Evolutionary conservation across 2,888 invertebrate species (phyloP), one percentile per base, ranked within the genome.

Genomic region (Mayetiola destructor): DNA sequence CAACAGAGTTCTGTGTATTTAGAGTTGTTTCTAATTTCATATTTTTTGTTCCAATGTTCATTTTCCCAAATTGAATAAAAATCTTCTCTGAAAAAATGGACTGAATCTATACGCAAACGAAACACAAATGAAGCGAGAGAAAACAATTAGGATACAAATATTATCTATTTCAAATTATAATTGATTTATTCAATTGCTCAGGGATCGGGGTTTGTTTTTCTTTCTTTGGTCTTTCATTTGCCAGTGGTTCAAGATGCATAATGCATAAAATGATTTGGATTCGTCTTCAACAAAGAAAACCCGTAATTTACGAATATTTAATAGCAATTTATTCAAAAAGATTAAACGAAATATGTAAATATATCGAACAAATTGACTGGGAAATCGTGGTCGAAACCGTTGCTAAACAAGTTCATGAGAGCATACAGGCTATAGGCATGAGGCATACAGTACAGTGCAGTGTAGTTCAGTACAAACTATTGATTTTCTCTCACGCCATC

Each of bases 401-500:
- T 48, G 27, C 16, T n/a, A 23, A 48, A 48, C 48, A 27, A 48
- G 48, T 48, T 23, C 8, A 40, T 10, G 14, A 48, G 48, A n/a
- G n/a, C n/a, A n/a, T n/a, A n/a, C n/a, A n/a, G n/a, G n/a, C n/a
- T n/a, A n/a, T n/a, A n/a, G n/a, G n/a, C n/a, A n/a, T n/a, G n/a
- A n/a, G n/a, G n/a, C n/a, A n/a, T n/a, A n/a, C n/a, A n/a, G n/a
- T n/a, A n/a, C n/a, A n/a, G n/a, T n/a, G n/a, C n/a, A n/a, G n/a
- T n/a, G n/a, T n/a, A n/a, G n/a, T n/a, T n/a, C n/a, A n/a, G n/a
- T n/a, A n/a, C n/a, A n/a, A n/a, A n/a, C n/a, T n/a, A n/a, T n/a
- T n/a, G n/a, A 3, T 48, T 27, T 48, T 48, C 48, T 48, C 48
- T 48, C 48, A 48, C 48, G 48, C 48, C 48, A 48, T n/a, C 48